Evolutionary conservation across 2,797 vertebrate species (phyloP).

Genomic region (Sarcoramphus papa): DNA sequence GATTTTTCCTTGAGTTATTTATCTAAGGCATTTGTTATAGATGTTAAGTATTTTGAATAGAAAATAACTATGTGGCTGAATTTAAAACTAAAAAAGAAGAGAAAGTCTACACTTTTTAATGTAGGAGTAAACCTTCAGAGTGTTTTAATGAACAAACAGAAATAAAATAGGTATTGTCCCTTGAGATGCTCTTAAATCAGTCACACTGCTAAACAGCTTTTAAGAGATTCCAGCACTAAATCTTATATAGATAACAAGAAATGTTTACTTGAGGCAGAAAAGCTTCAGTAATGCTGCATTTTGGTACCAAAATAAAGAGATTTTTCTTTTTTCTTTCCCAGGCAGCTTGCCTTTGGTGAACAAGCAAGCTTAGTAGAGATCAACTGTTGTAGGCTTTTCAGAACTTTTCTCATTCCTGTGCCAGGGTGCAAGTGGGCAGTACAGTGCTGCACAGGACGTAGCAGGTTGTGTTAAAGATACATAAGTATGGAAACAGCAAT

Average conservation of each 20-base stretch:
- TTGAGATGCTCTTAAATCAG: conserved; percentile 40
- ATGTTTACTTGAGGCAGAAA: conserved; percentile 14
- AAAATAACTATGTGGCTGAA: neutral
- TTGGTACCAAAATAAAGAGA: neutral
- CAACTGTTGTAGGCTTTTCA: neutral
- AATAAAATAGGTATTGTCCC: conserved; percentile 29
- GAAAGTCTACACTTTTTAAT: neutral
- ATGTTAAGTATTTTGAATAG: conserved; percentile 29
- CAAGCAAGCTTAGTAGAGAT: conserved; percentile 17
- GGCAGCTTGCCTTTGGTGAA: conserved; percentile 28
- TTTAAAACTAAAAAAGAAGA: neutral
- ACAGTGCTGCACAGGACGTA: neutral
- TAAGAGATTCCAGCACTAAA: conserved; percentile 40
- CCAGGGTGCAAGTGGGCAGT: neutral
- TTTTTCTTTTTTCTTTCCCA: conserved; percentile 16
- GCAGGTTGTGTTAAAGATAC: conserved; percentile 8
- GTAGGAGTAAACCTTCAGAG: neutral
- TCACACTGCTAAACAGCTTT: conserved; percentile 11
- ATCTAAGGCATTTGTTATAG: conserved; percentile 8
- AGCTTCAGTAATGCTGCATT: neutral
- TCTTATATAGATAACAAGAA: conserved; percentile 17
- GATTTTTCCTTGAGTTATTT: conserved; percentile 48
- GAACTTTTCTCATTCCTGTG: neutral
- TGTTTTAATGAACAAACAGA: conserved; percentile 31
- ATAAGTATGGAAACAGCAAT: conserved; percentile 27